A percentile compares a stretch with the other conserved stretches of the same genome.
Evolutionary conservation across 2,113 vertebrate species (phyloP).

Genomic region (Tupaia chinensis): DNA sequence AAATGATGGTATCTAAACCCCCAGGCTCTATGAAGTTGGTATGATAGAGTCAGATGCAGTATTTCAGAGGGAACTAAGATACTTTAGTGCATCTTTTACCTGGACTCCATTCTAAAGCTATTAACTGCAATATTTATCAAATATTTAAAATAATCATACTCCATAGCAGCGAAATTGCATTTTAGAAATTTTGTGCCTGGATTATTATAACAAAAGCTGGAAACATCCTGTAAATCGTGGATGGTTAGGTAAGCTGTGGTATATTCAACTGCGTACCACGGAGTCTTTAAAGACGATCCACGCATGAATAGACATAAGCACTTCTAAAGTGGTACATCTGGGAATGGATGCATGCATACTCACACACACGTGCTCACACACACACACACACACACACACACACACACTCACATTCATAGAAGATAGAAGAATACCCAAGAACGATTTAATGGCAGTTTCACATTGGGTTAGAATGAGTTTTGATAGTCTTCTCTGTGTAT

Average conservation of each 20-base stretch:
- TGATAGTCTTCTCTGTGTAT: not conserved
- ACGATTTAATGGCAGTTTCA: not conserved
- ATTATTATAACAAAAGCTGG: not conserved
- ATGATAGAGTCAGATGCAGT: not conserved
- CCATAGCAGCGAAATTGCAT: not conserved
- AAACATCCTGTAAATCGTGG: not conserved
- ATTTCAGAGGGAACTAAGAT: not conserved
- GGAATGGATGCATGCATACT: not conserved
- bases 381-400: too few species aligned
- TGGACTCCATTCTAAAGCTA: not conserved
- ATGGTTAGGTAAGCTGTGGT: not conserved
- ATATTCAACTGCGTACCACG: not conserved
- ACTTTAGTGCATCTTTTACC: not conserved
- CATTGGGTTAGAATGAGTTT: not conserved
- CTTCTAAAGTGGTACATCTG: too few species aligned
- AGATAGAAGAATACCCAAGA: too few species aligned
- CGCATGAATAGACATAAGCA: not conserved
- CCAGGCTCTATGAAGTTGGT: not conserved
- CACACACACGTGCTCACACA: too few species aligned
- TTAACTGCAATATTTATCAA: not conserved
- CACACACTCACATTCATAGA: rapidly evolving
- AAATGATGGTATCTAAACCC: not conserved
- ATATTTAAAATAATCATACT: not conserved
- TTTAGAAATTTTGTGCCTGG: not conserved
- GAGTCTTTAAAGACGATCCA: too few species aligned